These are phyloP conservation scores for Spisula solida DNA, from an alignment of 2,888 invertebrate species.

Conservation along the genomic window DNA sequence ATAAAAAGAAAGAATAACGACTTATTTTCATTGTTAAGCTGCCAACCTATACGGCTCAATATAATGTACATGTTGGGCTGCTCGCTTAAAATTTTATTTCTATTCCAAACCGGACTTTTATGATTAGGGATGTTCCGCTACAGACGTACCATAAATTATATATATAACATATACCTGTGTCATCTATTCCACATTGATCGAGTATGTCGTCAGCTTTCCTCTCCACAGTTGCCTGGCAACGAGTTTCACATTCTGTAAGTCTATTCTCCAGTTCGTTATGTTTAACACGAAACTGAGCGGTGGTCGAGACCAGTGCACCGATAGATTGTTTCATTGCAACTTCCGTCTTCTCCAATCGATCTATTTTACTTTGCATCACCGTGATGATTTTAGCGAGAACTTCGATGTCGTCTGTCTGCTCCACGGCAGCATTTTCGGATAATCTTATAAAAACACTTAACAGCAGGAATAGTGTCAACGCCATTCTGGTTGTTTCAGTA, in stretches of 20 bases:
- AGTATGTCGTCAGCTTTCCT: neutral
- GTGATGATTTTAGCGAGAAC: conserved; percentile 20
- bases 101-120: too few species aligned
- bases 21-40: too few species aligned
- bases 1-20: too few species aligned
- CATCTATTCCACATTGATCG: neutral
- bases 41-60: too few species aligned
- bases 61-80: too few species aligned
- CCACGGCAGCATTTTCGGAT: neutral
- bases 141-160: too few species aligned
- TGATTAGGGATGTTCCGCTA: too few species aligned
- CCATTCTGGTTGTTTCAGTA: neutral
- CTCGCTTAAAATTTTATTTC: too few species aligned
- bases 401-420: neutral
- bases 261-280: neutral
- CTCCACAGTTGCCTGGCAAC: neutral
- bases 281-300: conserved; percentile 34
- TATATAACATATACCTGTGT: neutral
- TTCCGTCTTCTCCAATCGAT: conserved; percentile 25
- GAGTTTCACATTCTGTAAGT: neutral
- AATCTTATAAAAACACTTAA: neutral
- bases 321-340: conserved; percentile 26
- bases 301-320: conserved; percentile 25
- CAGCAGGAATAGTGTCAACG: neutral
- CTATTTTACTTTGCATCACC: conserved; percentile 26